Base-by-base conservation (phyloP, 2,113 vertebrate genomes). In the Megaleporinus macrocephalus region DNA sequence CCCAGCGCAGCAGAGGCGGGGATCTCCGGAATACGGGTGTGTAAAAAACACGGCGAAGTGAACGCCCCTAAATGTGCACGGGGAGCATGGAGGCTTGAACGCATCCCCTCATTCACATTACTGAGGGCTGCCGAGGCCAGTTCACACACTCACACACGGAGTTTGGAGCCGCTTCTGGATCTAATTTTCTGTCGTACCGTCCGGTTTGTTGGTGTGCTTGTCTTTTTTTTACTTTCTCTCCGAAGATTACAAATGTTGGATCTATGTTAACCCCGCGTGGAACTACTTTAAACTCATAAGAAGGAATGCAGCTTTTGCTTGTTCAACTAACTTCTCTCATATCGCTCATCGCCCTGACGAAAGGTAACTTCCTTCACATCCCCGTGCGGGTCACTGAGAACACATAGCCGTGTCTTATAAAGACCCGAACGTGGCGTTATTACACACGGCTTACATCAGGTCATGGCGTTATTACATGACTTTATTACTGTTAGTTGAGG, bases 241-340 rank as follows among this genome's bases (percentile, higher is more conserved):
- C 59, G 79, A 81, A 80, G 85, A 79, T 80, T 85, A 88, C 86
- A 82, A 81, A 66, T 75, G 57, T 87, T 88, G 92, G 93, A 93
- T 93, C 89, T 94, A 94, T 92, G 92, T 92, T 87, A 91, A 91
- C 86, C 84, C 87, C 89, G 83, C 83, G 91, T 90, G 93, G 93
- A 92, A 88, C 81, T 77, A 61, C 84, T 70, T 87, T 90, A 87
- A 61, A 73, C 89, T 85, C 90, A 84, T 80, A 74, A 86, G 84
- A 89, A 94, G 93, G 93, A 93, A 94, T 94, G 93, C 87, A 91
- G 92, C 89, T 90, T 87, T 90, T 93, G 81, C 87, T 91, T 82
- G 90, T 87, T 73, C 91, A 91, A 89, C 87, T 94, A 88, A 92
- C 89, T 90, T 86, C 91, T 73, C 84, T 93, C 86, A 88, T 90